phyloP scores from a whole-genome alignment of 2,888 invertebrate species.

The Clunio marinus region DNA sequence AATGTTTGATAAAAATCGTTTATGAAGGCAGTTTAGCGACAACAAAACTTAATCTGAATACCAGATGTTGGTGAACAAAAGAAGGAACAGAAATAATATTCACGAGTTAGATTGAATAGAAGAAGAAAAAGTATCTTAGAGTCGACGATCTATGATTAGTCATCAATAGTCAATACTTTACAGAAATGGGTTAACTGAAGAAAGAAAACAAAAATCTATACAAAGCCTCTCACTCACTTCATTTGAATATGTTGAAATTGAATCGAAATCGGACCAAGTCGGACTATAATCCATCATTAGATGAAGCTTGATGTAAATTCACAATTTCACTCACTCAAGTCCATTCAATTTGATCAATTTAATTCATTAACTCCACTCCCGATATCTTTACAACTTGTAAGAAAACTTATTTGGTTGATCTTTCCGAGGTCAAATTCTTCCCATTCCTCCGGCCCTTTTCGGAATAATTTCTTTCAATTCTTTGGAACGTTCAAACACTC shows the following conservation, averaged over 20 bases:
- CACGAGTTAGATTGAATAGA: too few relatives aligned
- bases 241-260: conserved; percentile 33
- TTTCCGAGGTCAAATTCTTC: conserved; percentile 2
- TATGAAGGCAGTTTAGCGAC: too few relatives aligned
- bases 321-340: background rate
- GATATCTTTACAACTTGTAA: background rate
- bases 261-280: conserved; percentile 33
- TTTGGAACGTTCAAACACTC: conserved; percentile 16
- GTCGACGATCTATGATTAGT: conserved; percentile 12
- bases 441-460: conserved; percentile 14
- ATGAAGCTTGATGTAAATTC: background rate
- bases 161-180: background rate
- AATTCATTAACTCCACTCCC: conserved; percentile 5
- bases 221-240: conserved; percentile 22
- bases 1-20: too few relatives aligned
- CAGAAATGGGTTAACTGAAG: background rate
- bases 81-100: too few relatives aligned
- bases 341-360: conserved; percentile 24
- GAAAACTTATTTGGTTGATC: background rate
- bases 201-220: background rate
- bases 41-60: too few relatives aligned
- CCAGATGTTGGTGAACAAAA: too few relatives aligned
- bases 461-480: background rate
- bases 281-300: conserved; percentile 29
- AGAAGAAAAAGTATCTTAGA: background rate